These are phyloP conservation scores for Cairina moschata DNA, from an alignment of 2,113 vertebrate species.

Conservation along the genomic window DNA sequence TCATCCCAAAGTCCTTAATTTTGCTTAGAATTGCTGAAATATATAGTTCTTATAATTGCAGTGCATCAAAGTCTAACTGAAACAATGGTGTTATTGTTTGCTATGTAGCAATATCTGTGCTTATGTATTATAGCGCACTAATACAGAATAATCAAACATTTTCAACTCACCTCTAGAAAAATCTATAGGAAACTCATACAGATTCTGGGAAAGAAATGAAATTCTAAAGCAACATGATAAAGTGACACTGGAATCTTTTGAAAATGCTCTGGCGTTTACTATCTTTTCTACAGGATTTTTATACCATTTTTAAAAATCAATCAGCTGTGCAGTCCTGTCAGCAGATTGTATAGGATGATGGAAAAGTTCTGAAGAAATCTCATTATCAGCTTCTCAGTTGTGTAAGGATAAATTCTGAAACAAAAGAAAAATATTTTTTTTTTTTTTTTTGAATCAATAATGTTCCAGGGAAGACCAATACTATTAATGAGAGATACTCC, in stretches of 20 bases:
- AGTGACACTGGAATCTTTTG: neutral
- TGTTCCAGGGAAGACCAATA: neutral
- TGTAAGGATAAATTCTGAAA: neutral
- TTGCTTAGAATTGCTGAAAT: neutral
- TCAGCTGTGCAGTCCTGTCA: neutral
- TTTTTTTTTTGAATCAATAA: neutral
- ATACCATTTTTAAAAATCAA: neutral
- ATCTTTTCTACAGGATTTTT: neutral
- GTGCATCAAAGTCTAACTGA: neutral
- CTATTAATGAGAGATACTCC: neutral
- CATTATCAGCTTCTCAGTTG: neutral
- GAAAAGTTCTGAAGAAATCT: conserved; percentile 8
- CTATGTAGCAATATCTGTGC: neutral
- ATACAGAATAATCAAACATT: neutral
- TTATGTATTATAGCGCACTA: neutral
- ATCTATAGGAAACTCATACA: neutral
- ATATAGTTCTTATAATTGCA: neutral
- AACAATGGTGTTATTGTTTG: neutral
- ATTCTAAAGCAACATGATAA: neutral
- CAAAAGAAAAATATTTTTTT: neutral
- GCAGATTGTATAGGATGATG: neutral
- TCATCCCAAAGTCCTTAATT: neutral
- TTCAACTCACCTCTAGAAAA: neutral
- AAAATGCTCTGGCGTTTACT: neutral
- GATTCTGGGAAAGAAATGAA: neutral